Percentiles rank a stretch among this genome's conserved stretches.
These are phyloP conservation scores for Frankliniella intonsa DNA, from an alignment of 2,888 invertebrate genomes.

Conservation along the genomic window DNA sequence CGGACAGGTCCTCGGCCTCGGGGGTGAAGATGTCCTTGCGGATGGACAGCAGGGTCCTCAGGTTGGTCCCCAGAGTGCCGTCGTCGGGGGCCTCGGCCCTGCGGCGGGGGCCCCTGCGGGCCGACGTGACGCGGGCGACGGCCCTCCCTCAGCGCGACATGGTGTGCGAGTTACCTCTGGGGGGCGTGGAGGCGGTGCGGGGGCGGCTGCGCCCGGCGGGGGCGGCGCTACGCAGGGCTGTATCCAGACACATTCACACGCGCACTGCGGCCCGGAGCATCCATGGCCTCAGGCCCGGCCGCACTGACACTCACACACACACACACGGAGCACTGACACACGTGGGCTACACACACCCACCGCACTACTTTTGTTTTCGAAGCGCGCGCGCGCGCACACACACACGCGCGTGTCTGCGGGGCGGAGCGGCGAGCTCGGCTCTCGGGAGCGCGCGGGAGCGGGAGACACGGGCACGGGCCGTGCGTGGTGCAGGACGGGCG, in stretches of 20 bases:
- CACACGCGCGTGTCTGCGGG: background rate
- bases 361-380: background rate
- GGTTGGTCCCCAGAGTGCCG: conserved; percentile 17
- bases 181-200: background rate
- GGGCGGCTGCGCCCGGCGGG: background rate
- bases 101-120: background rate
- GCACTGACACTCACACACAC: background rate
- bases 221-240: background rate
- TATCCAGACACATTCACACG: background rate
- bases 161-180: background rate
- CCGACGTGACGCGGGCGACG: background rate
- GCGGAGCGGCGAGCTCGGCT: background rate
- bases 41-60: conserved; percentile 15
- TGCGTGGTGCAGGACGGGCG: conserved; percentile 1
- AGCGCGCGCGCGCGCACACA: background rate
- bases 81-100: conserved; percentile 1
- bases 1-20: background rate
- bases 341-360: background rate
- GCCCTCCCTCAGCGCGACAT: background rate
- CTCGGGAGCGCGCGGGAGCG: background rate
- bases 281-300: no score
- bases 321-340: background rate
- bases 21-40: conserved; percentile 4
- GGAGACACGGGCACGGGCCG: background rate
- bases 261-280: background rate